Evolutionary conservation across 2,113 vertebrate genomes (phyloP).

Genomic region (Peucedramus taeniatus): DNA sequence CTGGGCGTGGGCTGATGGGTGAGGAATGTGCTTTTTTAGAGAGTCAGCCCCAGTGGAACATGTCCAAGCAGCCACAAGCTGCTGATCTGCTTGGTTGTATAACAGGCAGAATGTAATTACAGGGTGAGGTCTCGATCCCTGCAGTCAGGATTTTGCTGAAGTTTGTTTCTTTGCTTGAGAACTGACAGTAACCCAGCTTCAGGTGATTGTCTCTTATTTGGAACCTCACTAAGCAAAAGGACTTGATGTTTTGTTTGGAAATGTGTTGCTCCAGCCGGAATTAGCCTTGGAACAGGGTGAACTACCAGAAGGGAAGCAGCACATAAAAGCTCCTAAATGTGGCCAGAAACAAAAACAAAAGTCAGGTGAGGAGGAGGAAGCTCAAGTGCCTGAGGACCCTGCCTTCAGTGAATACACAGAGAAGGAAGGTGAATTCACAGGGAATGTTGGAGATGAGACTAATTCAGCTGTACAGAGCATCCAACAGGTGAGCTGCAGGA

Average conservation of each 20-base stretch:
- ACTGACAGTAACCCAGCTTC: neutral
- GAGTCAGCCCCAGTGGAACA: neutral
- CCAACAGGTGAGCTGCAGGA: constrained; percentile 81
- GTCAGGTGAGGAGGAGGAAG: constrained; percentile 71
- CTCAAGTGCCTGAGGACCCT: constrained; percentile 77
- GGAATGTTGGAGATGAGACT: constrained; percentile 87
- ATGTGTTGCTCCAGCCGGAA: constrained; percentile 71
- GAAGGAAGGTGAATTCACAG: constrained; percentile 75
- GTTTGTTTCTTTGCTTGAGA: neutral
- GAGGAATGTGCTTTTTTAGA: neutral
- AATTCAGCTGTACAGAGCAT: constrained; percentile 96
- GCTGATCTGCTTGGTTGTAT: neutral
- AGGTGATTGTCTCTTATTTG: neutral
- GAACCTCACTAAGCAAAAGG: neutral
- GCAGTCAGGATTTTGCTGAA: neutral
- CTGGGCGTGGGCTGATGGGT: neutral
- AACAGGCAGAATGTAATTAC: neutral
- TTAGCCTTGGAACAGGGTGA: constrained; percentile 84
- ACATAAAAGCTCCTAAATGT: constrained; percentile 67
- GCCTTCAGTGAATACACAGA: constrained; percentile 78
- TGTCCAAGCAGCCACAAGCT: neutral
- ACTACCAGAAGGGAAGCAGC: constrained; percentile 74
- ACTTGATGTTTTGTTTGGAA: neutral
- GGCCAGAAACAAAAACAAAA: constrained; percentile 80
- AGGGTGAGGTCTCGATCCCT: neutral